phyloP scores from a whole-genome alignment of 2,113 vertebrate species.

The Rhabdornis inornatus region DNA sequence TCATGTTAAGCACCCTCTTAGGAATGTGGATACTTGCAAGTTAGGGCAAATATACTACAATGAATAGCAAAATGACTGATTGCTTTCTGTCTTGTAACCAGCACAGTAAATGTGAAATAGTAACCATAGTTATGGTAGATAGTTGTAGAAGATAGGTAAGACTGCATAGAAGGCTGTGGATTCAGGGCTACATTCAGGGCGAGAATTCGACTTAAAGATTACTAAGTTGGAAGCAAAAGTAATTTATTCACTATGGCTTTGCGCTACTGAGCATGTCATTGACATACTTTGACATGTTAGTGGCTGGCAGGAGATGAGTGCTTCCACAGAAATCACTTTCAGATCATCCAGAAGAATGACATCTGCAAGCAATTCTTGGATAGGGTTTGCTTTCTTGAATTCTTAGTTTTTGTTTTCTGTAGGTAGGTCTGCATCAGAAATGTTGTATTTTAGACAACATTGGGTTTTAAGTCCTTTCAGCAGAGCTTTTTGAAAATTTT shows the following conservation, averaged over 20 bases:
- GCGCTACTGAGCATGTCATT: neutral
- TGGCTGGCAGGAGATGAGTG: neutral
- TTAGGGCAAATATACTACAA: neutral
- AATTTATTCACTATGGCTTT: neutral
- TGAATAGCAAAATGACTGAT: neutral
- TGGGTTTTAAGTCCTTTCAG: neutral
- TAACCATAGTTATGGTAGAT: neutral
- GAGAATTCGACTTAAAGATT: neutral
- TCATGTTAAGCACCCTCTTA: neutral
- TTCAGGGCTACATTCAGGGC: neutral
- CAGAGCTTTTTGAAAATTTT: neutral
- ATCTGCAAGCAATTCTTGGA: neutral
- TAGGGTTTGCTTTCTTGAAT: neutral
- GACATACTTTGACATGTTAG: neutral
- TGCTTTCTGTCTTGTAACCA: neutral
- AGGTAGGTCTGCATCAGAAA: neutral
- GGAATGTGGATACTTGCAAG: neutral
- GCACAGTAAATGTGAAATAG: neutral
- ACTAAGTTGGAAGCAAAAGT: neutral
- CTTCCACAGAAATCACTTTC: neutral
- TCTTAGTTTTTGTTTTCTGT: neutral
- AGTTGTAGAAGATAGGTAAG: neutral
- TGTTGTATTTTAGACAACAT: neutral
- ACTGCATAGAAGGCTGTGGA: neutral
- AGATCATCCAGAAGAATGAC: neutral